These are phyloP conservation scores for Thaumetopoea pityocampa DNA, from an alignment of 1,140 invertebrate species.

Conservation along the genomic window DNA sequence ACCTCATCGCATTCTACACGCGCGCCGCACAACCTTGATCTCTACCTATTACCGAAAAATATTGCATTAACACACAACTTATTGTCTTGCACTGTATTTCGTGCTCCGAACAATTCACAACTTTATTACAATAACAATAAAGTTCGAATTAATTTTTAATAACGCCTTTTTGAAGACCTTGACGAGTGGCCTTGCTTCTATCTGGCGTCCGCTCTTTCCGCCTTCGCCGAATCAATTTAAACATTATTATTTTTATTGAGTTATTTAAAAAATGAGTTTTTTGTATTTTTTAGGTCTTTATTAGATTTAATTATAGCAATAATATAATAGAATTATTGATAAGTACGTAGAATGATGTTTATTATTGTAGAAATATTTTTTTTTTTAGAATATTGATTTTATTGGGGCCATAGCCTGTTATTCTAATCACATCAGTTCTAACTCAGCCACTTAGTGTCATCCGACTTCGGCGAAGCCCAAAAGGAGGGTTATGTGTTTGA, in stretches of 20 bases:
- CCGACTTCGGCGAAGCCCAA: no score
- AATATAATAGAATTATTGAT: not conserved
- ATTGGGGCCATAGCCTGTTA: no score
- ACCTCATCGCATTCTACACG: conserved; percentile 8
- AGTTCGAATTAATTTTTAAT: conserved; percentile 37
- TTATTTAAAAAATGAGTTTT: conserved; percentile 29
- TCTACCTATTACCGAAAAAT: conserved; percentile 72
- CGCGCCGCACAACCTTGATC: conserved; percentile 56
- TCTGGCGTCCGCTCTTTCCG: conserved; percentile 70
- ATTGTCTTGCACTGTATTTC: conserved; percentile 56
- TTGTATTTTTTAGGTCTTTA: conserved; percentile 5
- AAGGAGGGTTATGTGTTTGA: no score
- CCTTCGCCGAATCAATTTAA: conserved; percentile 72
- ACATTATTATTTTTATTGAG: conserved; percentile 62
- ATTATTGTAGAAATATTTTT: no score
- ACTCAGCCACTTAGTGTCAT: no score
- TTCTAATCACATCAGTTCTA: no score
- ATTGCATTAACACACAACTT: conserved; percentile 63
- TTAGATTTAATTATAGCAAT: not conserved
- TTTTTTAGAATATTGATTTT: no score
- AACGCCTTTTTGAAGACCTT: conserved; percentile 55
- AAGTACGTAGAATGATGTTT: not conserved
- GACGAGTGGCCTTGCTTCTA: conserved; percentile 65
- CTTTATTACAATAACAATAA: conserved; percentile 36
- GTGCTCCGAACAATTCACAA: conserved; percentile 23